Evolutionary conservation across 2,797 vertebrate genomes (phyloP).

Genomic region (Loris lydekkerianus): DNA sequence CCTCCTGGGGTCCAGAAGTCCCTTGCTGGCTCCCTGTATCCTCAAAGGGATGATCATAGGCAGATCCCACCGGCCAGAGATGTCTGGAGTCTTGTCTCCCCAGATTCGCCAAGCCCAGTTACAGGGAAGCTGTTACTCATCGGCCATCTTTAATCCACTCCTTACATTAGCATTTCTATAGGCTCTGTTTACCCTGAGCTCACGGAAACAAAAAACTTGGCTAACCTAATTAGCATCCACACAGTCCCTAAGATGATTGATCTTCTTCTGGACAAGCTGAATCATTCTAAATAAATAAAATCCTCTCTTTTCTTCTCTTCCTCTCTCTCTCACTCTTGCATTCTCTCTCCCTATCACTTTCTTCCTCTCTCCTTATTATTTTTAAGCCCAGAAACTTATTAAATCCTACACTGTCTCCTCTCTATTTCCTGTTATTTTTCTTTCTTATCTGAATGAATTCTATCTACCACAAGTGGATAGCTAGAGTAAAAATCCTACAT

Average conservation of each 20-base stretch:
- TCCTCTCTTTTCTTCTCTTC: not conserved
- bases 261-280: not conserved
- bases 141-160: no score
- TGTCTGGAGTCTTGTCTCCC: no score
- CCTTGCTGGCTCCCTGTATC: no score
- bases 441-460: conserved; percentile 2
- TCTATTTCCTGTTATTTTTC: conserved; percentile 4
- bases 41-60: no score
- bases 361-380: not conserved
- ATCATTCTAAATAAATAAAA: conserved; percentile 31
- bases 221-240: not conserved
- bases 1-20: no score
- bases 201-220: conserved; percentile 39
- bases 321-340: no score
- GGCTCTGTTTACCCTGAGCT: conserved; percentile 11
- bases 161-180: not conserved
- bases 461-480: not conserved
- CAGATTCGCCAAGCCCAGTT: no score
- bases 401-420: not conserved
- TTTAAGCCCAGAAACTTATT: not conserved
- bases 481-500: not conserved
- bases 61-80: no score
- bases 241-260: not conserved
- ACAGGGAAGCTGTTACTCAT: no score
- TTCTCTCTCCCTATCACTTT: not conserved